Conservation (phyloP, 2,113 vertebrate genomes). For the Balaenoptera acutorostrata region DNA sequence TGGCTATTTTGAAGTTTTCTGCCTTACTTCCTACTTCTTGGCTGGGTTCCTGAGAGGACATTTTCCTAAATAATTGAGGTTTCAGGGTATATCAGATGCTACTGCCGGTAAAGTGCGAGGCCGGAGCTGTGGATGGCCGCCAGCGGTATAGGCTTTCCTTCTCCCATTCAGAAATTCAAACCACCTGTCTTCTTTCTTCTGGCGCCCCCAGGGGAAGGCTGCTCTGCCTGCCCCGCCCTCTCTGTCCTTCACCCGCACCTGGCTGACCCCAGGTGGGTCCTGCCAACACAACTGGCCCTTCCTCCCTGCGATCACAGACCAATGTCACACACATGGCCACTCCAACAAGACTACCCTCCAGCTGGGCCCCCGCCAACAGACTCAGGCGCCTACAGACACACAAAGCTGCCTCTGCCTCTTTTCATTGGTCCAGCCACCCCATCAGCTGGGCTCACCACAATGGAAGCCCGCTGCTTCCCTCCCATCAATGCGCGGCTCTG, state of each 20-base stretch:
- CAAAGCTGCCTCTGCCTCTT: slow-evolving; percentile 46
- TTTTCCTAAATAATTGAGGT: neutral
- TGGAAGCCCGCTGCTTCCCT: slow-evolving; percentile 60
- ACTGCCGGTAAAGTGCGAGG: rapidly evolving
- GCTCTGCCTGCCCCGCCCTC: neutral
- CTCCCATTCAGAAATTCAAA: neutral
- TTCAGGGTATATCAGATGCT: neutral
- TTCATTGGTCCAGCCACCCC: slow-evolving; percentile 55
- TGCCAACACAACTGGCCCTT: neutral
- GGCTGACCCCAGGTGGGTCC: neutral
- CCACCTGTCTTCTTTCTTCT: neutral
- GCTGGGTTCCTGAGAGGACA: neutral
- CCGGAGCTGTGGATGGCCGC: neutral
- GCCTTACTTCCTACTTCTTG: neutral
- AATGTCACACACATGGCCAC: neutral
- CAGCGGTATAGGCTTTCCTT: neutral
- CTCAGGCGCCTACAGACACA: slow-evolving; percentile 62
- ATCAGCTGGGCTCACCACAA: slow-evolving; percentile 59
- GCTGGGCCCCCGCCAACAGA: neutral
- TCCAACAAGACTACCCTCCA: slow-evolving; percentile 11
- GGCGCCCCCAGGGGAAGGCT: neutral
- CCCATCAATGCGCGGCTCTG: slow-evolving; percentile 78
- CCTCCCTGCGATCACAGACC: neutral
- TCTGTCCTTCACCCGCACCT: neutral
- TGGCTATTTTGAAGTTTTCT: neutral